Evolutionary conservation across 2,888 invertebrate genomes (phyloP).

Genomic region (Sarcophaga subvicina): DNA sequence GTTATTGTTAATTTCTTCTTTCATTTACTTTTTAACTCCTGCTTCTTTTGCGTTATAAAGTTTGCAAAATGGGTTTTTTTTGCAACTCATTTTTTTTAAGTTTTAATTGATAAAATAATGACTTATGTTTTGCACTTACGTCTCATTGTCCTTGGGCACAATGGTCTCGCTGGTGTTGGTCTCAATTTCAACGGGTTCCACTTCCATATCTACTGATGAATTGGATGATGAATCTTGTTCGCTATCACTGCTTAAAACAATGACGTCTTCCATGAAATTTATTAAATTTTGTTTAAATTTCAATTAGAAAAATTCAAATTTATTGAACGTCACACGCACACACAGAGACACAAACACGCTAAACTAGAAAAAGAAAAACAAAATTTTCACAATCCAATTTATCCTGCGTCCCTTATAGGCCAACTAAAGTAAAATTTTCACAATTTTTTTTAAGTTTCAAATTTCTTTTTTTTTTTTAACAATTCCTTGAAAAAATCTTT

Average conservation of each 20-base stretch:
- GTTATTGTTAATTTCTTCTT: neutral
- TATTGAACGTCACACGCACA: neutral
- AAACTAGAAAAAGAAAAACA: conserved; percentile 17
- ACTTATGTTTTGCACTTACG: conserved; percentile 70
- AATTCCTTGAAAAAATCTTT: conserved; percentile 34
- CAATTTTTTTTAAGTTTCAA: neutral
- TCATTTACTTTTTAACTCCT: neutral
- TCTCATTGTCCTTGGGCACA: conserved; percentile 74
- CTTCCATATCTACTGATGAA: conserved; percentile 74
- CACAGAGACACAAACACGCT: conserved; percentile 13
- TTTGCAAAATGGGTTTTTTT: no score
- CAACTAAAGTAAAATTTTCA: conserved; percentile 45
- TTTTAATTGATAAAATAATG: no score
- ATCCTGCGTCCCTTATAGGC: neutral
- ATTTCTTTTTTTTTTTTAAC: neutral
- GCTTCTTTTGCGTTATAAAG: neutral
- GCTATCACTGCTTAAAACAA: conserved; percentile 74
- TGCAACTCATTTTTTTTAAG: no score
- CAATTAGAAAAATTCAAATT: conserved; percentile 23
- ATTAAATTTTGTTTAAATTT: conserved; percentile 34
- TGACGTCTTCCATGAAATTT: conserved; percentile 74
- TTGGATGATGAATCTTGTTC: conserved; percentile 73
- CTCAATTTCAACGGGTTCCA: conserved; percentile 70
- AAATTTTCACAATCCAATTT: conserved; percentile 2
- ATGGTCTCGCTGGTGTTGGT: conserved; percentile 69